Conservation (phyloP, 2,888 invertebrate genomes). For the Glaucopsyche alexis region DNA sequence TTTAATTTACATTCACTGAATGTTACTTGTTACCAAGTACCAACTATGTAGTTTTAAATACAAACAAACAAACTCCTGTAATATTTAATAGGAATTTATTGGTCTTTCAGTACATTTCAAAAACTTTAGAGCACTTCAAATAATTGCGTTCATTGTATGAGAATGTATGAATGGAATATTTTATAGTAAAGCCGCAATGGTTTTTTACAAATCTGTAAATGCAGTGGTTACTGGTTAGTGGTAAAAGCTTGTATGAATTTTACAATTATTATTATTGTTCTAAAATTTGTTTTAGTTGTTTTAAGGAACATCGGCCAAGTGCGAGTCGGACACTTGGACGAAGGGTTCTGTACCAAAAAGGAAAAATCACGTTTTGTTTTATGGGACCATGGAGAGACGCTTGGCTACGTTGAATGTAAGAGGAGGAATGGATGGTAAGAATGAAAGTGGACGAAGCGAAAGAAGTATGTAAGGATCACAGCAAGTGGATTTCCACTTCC, state of each 20-base stretch:
- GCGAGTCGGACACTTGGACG: too few species aligned
- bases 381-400: too few species aligned
- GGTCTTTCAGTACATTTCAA: neutral
- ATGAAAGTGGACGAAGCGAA: too few species aligned
- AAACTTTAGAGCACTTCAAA: slow-evolving; percentile 8
- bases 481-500: too few species aligned
- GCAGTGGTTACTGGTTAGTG: neutral
- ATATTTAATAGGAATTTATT: slow-evolving; percentile 1
- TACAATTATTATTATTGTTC: too few species aligned
- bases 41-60: neutral
- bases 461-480: too few species aligned
- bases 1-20: neutral
- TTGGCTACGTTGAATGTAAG: too few species aligned
- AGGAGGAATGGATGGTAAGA: too few species aligned
- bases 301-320: too few species aligned
- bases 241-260: neutral
- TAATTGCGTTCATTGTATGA: slow-evolving; percentile 10
- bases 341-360: too few species aligned
- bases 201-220: neutral
- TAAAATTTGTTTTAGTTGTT: too few species aligned
- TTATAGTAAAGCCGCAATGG: neutral
- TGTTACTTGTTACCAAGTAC: neutral
- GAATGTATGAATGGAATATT: neutral
- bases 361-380: too few species aligned
- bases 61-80: slow-evolving; percentile 9